Evolutionary conservation across 2,797 vertebrate species (phyloP), one percentile per base, ranked within the genome.

Genomic region (Momotus momota): DNA sequence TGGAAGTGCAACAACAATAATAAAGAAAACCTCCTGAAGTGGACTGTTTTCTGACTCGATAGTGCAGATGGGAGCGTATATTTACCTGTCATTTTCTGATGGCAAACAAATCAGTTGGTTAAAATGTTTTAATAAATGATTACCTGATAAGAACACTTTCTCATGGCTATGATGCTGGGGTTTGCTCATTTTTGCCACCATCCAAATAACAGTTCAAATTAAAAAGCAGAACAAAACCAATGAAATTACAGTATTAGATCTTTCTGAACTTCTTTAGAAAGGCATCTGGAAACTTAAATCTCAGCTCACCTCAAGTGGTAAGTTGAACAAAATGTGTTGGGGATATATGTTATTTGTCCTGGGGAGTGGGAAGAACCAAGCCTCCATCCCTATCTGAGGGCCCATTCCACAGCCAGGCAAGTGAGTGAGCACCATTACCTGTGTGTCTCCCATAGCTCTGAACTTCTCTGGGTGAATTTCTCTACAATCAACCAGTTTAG

Each of bases 101-200:
- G 38, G 64, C 74, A 67, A 20, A 89, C 69, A 7, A 67, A 70
- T 80, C 64, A 87, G 78, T 78, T 86, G 77, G 54, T 88, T 92
- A 70, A 94, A 96, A 93, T 67, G 48, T 75, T 93, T 88, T 88
- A 84, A 93, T 81, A 90, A 94, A 81, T 26, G 8, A 67, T 67
- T 81, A 96, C 90, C 78, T 92, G 91, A 95, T 40, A 66, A 75
- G 75, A 86, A 75, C 26, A 13, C 35, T 75, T 83, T 70, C 52
- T 88, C 4, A 10, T 35, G 45, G 64, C 35, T 81, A 1, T 1
- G 1, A 54, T 52, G 31, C 67, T 86, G 90, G 22, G 14, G 9
- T 77, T 94, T 73, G 55, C 86, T 95, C 60, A 25, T 84, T 94
- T 95, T 85, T 90, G 19, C 49, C 3, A 1, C 2, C 4, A 60